Base-by-base conservation (phyloP, 2,113 vertebrate species). In the Elephantulus edwardii region DNA sequence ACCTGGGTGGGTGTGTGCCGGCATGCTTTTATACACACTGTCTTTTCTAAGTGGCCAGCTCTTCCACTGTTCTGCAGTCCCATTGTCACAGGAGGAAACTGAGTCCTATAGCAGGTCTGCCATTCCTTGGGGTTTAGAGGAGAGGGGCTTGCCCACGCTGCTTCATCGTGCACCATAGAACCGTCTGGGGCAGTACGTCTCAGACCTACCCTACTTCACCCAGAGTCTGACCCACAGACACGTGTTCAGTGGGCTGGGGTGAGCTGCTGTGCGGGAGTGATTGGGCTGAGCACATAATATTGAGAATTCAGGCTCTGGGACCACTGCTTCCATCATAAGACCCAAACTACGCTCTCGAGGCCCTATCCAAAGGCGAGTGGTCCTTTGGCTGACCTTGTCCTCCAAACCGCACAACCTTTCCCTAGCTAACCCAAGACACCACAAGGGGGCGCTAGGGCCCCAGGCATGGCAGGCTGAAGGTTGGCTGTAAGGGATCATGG, bases 381-480 rank as follows among this genome's bases (percentile, higher is more conserved):
- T 26, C 24, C 58, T 9, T 30, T 60, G 40, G 56, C 7, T 40
- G 35, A 60, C 58, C 74, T 86, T 5, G 22, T n/a, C n/a, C n/a
- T n/a, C n/a, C n/a, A n/a, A n/a, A 26, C 58, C 10, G 58, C 58
- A 60, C 24, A 56, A 60, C 58, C 58, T 10, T n/a, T n/a, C n/a
- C n/a, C n/a, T n/a, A n/a, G n/a, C n/a, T n/a, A n/a, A n/a, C n/a
- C n/a, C n/a, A n/a, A 42, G 76, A 86, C 60, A 46, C 93, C 84
- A 88, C 19, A 1, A 93, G 74, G 85, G 60, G 74, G 64, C 76
- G 84, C 87, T 78, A 79, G 72, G 76, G 33, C 54, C 80, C 17
- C 77, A 89, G 58, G 70, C 38, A 56, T 24, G 6, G 16, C 78
- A 24, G n/a, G 9, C 1, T 6, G 38, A 35, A 56, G 54, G 16